Conservation (phyloP, 2,888 invertebrate species). For the Polylopha cassiicola region DNA sequence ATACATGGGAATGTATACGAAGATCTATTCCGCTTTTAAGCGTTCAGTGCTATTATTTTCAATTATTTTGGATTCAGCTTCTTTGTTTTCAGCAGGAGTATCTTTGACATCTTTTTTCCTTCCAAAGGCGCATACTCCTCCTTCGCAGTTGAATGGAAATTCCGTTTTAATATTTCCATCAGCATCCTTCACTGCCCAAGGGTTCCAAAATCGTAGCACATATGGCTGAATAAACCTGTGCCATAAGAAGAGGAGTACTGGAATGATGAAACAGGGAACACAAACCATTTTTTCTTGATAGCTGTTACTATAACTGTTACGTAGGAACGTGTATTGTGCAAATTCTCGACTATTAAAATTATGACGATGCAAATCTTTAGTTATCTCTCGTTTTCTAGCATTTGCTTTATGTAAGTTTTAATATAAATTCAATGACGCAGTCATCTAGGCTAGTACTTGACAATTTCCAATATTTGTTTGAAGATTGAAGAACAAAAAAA, state of each 20-base stretch:
- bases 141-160: conserved; percentile 78
- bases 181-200: conserved; percentile 82
- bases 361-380: no score
- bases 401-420: no score
- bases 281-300: conserved; percentile 90
- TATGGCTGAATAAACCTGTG: conserved; percentile 90
- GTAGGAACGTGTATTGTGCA: no score
- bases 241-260: conserved; percentile 88
- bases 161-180: conserved; percentile 78
- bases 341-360: no score
- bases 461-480: no score
- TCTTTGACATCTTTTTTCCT: conserved; percentile 37
- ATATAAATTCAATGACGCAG: no score
- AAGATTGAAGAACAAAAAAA: no score
- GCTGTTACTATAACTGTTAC: no score
- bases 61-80: conserved; percentile 27
- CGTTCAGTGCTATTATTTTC: conserved; percentile 18
- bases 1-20: no score
- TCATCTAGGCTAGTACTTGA: no score
- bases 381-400: no score
- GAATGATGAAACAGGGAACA: conserved; percentile 90
- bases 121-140: conserved; percentile 70
- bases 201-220: conserved; percentile 88
- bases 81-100: conserved; percentile 30
- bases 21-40: conserved; percentile 14